phyloP scores from a whole-genome alignment of 2,797 vertebrate species.

The Macropus fuliginosus region DNA sequence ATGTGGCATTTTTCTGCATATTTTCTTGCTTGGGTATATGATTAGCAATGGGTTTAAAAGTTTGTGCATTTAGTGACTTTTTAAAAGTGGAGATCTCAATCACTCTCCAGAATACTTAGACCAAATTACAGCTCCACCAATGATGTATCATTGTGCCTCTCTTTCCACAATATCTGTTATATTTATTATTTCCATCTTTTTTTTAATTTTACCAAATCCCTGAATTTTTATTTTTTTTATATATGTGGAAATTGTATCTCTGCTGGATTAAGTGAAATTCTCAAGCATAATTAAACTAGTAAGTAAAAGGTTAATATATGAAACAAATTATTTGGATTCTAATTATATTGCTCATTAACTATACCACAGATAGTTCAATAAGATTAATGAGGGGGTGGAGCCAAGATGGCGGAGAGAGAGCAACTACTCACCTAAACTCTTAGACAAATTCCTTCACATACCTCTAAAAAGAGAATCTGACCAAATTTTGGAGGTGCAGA shows the following conservation, averaged over 20 bases:
- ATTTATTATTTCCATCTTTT: not conserved
- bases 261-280: not conserved
- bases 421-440: too few relatives aligned
- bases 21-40: not conserved
- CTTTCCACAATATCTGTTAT: not conserved
- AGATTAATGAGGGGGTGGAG: not conserved
- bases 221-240: not conserved
- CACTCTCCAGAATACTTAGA: not conserved
- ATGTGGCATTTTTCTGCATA: not conserved
- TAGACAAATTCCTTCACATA: too few relatives aligned
- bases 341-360: not conserved
- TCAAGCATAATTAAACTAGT: not conserved
- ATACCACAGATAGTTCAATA: not conserved
- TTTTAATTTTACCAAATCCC: not conserved
- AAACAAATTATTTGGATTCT: not conserved
- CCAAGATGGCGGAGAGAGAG: too few relatives aligned
- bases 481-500: too few relatives aligned
- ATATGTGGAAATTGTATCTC: not conserved
- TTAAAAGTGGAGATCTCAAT: not conserved
- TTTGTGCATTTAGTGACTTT: not conserved
- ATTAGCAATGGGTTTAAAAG: not conserved
- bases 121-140: not conserved
- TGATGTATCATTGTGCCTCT: not conserved
- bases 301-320: not conserved
- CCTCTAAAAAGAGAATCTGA: too few relatives aligned